Base-by-base conservation (phyloP, 1,140 invertebrate species). In the Pachyrhynchus sulphureomaculatus region DNA sequence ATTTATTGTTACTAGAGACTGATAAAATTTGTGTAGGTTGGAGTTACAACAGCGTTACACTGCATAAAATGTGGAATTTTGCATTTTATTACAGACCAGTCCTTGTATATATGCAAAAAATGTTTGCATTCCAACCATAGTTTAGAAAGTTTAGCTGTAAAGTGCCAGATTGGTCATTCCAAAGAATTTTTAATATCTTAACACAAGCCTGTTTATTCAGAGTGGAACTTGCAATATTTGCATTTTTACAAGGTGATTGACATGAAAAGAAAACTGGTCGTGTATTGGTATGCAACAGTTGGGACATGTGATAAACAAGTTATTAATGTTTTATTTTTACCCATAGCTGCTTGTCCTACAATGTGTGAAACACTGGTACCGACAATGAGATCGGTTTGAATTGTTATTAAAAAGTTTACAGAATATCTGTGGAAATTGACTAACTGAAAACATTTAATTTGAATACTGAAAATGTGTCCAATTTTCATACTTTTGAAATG, bases 1-100 rank as follows among this genome's bases (percentile, higher is more conserved):
- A n/a, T n/a, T n/a, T n/a, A n/a, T n/a, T n/a, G n/a, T n/a, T n/a
- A n/a, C n/a, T n/a, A n/a, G n/a, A n/a, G n/a, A n/a, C n/a, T n/a
- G n/a, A n/a, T n/a, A 45, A 45, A 45, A 45, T 20, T n/a, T 45
- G 42, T 24, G 42, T 45, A 23, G 42, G 42, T 23, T 45, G 42
- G 21, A 45, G 23, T 45, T 45, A 45, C 42, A 45, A 24, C 37
- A 13, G n/a, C 42, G 13, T 45, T 45, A 45, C 20, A 20, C 42
- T 20, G 23, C 42, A 20, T 45, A 45, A 45, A 45, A 45, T 23
- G 42, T 20, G 23, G 41, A 21, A 45, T 45, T 45, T 45, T 10
- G 20, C 42, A 45, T 45, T 45, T 45, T 12, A 41, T 41, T 20
- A 45, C 9, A n/a, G 12, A n/a, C 12, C 9, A 21, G 0, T 3